Evolutionary conservation across 2,797 vertebrate genomes (phyloP), one percentile per base, ranked within the genome.

Genomic region (Sebastes melanostomus): DNA sequence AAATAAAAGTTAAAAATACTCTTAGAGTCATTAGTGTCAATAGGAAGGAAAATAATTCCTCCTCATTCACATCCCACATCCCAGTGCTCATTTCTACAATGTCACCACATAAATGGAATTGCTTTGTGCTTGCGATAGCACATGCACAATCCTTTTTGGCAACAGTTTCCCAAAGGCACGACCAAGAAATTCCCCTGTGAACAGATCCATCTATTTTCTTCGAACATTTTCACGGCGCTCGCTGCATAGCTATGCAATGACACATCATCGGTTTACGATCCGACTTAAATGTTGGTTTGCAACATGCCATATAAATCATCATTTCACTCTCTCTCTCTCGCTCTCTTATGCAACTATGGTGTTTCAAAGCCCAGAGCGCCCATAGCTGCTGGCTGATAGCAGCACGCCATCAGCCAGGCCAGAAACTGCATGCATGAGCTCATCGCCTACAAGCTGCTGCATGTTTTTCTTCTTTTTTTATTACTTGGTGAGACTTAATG

Each of bases 1-100:
- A 60, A 85, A 86, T 25, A 62, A 16, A 81, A 68, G 84, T 72
- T 85, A 81, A 82, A 89, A 85, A 89, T 86, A 89, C 70, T 73
- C 58, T 16, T 0, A 20, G 38, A 4, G 32, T 71, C 34, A 77
- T 73, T 29, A 42, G 71, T 72, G 60, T 78, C 61, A 60, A 42
- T 32, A 46, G 25, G 22, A 38, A 66, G 34, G 12, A 42, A 66
- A 68, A 59, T 18, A 7, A 27, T 54, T 63, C n/a, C 22, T 10
- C 62, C 61, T 66, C 32, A 42, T 30, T 75, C 46, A 38, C 24
- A 5, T 38, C 79, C 54, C 62, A 6, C 58, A 42, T 46, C 25
- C 25, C 38, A 42, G 1, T 27, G 54, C 46, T 69, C 36, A 71
- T 75, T 25, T n/a, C 4, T 8, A 6, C 27, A 25, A 16, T 25